Evolutionary conservation across 2,888 invertebrate species (phyloP).

Genomic region (Melanostoma mellinum): DNA sequence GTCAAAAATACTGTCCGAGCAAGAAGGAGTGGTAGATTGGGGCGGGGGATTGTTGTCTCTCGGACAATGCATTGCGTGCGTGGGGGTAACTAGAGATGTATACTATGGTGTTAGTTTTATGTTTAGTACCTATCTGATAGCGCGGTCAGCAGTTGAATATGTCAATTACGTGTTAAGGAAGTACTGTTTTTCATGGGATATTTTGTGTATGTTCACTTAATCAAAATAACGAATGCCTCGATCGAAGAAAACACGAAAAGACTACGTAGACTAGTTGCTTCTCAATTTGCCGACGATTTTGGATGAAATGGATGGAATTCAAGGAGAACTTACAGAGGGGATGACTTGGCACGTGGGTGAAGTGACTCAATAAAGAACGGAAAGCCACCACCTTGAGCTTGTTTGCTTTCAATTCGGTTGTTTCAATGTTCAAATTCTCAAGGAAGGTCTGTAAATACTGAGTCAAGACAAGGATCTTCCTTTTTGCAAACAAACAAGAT

Average conservation of each 20-base stretch:
- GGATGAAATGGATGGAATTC: too few relatives aligned
- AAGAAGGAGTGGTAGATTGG: slow-evolving; percentile 19
- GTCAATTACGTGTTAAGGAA: slow-evolving; percentile 32
- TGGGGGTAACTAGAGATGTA: background rate
- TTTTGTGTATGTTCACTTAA: slow-evolving; percentile 16
- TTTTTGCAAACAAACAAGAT: too few relatives aligned
- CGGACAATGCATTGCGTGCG: slow-evolving; percentile 27
- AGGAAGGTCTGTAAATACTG: too few relatives aligned
- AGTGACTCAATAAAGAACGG: too few relatives aligned
- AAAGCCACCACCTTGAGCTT: too few relatives aligned
- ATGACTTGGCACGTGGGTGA: too few relatives aligned
- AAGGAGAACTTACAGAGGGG: too few relatives aligned
- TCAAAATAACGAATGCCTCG: slow-evolving; percentile 2
- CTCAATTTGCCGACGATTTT: too few relatives aligned
- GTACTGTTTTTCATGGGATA: slow-evolving; percentile 12
- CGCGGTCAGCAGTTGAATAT: slow-evolving; percentile 21
- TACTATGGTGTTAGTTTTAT: slow-evolving; percentile 26
- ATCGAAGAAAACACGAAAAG: background rate
- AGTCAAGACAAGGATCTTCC: too few relatives aligned
- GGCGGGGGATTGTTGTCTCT: background rate
- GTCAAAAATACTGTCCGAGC: slow-evolving; percentile 17
- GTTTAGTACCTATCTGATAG: slow-evolving; percentile 19
- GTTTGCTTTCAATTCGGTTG: too few relatives aligned
- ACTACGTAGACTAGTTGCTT: too few relatives aligned
- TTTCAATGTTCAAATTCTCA: too few relatives aligned